Conservation (phyloP, 2,113 vertebrate genomes). For the Aegotheles bennettii region DNA sequence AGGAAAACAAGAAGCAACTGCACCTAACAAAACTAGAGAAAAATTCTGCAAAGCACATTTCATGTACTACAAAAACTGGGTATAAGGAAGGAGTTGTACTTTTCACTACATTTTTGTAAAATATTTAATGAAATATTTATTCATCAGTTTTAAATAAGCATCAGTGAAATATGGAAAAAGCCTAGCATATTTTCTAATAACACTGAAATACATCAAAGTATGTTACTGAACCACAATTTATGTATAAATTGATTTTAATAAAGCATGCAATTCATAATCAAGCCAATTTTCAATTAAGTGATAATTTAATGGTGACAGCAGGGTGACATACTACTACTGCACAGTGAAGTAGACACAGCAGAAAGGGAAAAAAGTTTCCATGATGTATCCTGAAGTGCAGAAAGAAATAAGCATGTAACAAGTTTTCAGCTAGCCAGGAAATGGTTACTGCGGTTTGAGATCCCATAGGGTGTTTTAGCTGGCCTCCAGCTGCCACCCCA, state of each 20-base stretch:
- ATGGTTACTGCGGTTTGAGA: neutral
- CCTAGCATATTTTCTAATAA: neutral
- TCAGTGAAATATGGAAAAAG: neutral
- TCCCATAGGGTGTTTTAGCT: neutral
- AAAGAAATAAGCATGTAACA: neutral
- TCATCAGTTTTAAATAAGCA: neutral
- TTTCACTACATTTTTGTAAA: neutral
- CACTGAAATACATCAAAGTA: neutral
- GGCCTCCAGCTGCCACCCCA: neutral
- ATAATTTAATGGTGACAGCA: constrained; percentile 3
- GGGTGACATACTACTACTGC: neutral
- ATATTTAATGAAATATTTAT: neutral
- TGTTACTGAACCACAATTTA: neutral
- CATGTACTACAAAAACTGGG: neutral
- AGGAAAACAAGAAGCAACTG: neutral
- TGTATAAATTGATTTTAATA: constrained; percentile 29
- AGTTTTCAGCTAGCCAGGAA: neutral
- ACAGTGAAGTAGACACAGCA: neutral
- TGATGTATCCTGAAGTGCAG: neutral
- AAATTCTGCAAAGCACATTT: neutral
- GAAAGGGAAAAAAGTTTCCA: neutral
- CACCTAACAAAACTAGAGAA: neutral
- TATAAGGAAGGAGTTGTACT: neutral
- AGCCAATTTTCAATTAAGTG: constrained; percentile 41
- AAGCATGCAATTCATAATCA: constrained; percentile 20